phyloP scores from a whole-genome alignment of 92 coral and sea anemone species.

The Parazoanthus darwini region DNA sequence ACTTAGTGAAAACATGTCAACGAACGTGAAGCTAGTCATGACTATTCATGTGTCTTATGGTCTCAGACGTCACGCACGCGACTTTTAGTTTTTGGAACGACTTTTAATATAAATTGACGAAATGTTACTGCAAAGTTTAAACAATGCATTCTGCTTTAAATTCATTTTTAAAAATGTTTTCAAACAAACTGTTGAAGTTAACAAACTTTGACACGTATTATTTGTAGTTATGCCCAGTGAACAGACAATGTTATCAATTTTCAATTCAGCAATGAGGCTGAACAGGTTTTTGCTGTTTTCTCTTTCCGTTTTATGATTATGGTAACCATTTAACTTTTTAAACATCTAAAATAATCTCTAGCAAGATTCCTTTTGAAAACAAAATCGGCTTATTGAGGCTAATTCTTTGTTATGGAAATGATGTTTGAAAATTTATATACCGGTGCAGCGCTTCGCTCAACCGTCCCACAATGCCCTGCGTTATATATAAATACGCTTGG shows the following conservation, averaged over 20 bases:
- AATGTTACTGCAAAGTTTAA: not conserved
- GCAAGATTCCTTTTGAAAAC: not conserved
- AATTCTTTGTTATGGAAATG: conserved; percentile 13
- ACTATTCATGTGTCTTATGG: not conserved
- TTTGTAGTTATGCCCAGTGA: not conserved
- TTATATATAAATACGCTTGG: not conserved
- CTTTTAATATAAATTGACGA: not conserved
- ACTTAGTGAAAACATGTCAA: not conserved
- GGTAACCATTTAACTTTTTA: not conserved
- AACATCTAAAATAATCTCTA: not conserved
- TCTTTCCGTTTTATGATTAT: not conserved
- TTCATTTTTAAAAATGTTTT: not conserved
- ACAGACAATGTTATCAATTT: conserved; percentile 7
- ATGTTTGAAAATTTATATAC: conserved; percentile 5
- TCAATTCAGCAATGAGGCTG: not conserved
- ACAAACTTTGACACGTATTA: not conserved
- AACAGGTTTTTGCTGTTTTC: not conserved
- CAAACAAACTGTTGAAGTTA: not conserved
- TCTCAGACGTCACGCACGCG: not conserved
- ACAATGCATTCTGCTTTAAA: conserved; percentile 3
- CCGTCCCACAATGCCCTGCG: conserved; percentile 36
- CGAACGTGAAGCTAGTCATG: conserved; percentile 4
- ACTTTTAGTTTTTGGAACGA: not conserved
- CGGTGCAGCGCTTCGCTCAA: not conserved
- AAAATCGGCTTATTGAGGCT: not conserved